Conservation (phyloP, 2,888 invertebrate species). For the Andrena marginata region DNA sequence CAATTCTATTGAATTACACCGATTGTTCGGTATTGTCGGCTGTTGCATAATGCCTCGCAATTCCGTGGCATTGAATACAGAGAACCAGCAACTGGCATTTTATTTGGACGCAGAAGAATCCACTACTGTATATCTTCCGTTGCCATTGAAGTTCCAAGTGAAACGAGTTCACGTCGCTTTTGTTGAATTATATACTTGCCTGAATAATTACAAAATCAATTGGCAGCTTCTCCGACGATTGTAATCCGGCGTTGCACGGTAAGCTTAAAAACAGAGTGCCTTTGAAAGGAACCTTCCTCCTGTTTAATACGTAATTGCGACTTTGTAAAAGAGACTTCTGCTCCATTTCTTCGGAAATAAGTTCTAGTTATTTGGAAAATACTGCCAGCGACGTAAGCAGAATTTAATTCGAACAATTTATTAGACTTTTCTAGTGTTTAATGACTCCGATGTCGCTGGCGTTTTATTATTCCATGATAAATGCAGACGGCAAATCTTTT, state of each 20-base stretch:
- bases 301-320: neutral
- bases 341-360: neutral
- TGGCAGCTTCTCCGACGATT: neutral
- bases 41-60: constrained; percentile 30
- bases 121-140: neutral
- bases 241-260: neutral
- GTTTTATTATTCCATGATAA: neutral
- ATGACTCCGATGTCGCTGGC: no score
- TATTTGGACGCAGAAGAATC: neutral
- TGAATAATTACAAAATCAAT: neutral
- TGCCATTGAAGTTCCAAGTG: neutral
- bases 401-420: neutral
- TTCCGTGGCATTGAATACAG: neutral
- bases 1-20: constrained; percentile 34
- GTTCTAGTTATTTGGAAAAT: neutral
- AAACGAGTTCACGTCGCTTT: neutral
- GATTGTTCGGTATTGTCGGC: constrained; percentile 35
- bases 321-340: neutral
- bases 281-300: neutral
- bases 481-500: constrained; percentile 43
- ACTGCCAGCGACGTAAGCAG: neutral
- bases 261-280: no score
- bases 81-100: neutral
- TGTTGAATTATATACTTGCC: neutral
- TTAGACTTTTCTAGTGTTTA: neutral